A percentile compares a stretch with the other conserved stretches of the same genome.
Conservation (phyloP, 2,888 invertebrate species). For the Epistrophella euchroma region DNA sequence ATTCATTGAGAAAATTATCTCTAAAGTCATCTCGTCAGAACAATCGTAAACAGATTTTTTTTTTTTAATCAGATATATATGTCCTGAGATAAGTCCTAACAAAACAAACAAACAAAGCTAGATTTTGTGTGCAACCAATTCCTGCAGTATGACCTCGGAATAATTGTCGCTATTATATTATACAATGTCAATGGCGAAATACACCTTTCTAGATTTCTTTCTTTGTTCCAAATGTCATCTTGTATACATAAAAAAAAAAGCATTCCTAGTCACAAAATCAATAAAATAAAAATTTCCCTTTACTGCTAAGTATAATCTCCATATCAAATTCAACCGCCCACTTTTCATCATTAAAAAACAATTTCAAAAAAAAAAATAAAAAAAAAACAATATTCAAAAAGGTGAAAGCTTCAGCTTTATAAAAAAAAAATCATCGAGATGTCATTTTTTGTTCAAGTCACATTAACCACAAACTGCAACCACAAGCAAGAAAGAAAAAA, state of each 20-base stretch:
- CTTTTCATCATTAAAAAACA: conserved; percentile 43
- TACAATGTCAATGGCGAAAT: too few species aligned
- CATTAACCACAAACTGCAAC: conserved; percentile 45
- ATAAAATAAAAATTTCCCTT: conserved; percentile 25
- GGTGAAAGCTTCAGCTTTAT: conserved; percentile 22
- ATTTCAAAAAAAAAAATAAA: background rate
- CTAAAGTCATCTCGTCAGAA: too few species aligned
- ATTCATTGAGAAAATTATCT: too few species aligned
- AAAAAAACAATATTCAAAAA: conserved; percentile 22
- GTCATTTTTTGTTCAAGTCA: conserved; percentile 12
- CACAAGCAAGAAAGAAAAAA: conserved; percentile 46
- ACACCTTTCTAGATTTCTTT: too few species aligned
- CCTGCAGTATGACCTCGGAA: too few species aligned
- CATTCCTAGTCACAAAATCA: background rate
- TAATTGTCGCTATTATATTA: too few species aligned
- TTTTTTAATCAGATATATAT: too few species aligned
- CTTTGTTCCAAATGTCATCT: background rate
- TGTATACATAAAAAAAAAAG: background rate
- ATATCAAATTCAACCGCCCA: conserved; percentile 38
- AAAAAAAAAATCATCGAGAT: conserved; percentile 13
- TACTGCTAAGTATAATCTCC: background rate
- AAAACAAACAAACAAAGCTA: too few species aligned
- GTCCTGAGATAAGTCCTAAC: too few species aligned
- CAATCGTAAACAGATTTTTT: too few species aligned
- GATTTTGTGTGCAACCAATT: too few species aligned